These are phyloP conservation scores for Brachirus orientalis DNA, from an alignment of 2,113 vertebrate genomes.

Conservation along the genomic window DNA sequence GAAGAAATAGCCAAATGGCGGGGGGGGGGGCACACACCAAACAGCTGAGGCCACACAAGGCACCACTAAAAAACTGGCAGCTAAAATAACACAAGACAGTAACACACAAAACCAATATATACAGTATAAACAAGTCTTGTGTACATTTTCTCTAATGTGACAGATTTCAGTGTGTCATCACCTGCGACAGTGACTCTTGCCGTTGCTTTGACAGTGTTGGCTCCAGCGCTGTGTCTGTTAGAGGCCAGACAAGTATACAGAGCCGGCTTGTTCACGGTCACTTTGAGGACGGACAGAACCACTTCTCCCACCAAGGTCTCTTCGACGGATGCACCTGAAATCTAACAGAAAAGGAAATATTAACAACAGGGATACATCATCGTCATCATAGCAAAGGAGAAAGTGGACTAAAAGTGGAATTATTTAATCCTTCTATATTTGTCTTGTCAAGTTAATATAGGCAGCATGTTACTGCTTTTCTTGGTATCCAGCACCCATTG, in stretches of 20 bases:
- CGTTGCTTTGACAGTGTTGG: slow-evolving; percentile 90
- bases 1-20: slow-evolving; percentile 64
- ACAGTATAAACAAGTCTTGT: not conserved
- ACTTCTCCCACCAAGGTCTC: slow-evolving; percentile 89
- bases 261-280: slow-evolving; percentile 88
- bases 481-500: not conserved
- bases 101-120: not conserved
- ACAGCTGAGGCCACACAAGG: slow-evolving; percentile 67
- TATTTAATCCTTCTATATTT: too few species aligned
- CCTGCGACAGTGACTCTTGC: slow-evolving; percentile 91
- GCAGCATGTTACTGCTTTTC: not conserved
- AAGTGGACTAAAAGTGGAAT: too few species aligned
- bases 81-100: slow-evolving; percentile 39
- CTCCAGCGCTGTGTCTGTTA: slow-evolving; percentile 92
- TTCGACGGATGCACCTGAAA: slow-evolving; percentile 87
- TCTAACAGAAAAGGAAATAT: slow-evolving; percentile 70
- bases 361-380: not conserved
- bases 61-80: slow-evolving; percentile 38
- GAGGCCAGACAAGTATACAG: slow-evolving; percentile 94
- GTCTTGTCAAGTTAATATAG: slow-evolving; percentile 1
- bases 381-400: not conserved
- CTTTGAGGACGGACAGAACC: slow-evolving; percentile 88
- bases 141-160: too few species aligned
- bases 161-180: slow-evolving; percentile 42
- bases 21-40: not conserved